A percentile compares a stretch with the other conserved stretches of the same genome.
phyloP scores from a whole-genome alignment of 2,888 invertebrate genomes.

The Pandemis cinnamomeana region DNA sequence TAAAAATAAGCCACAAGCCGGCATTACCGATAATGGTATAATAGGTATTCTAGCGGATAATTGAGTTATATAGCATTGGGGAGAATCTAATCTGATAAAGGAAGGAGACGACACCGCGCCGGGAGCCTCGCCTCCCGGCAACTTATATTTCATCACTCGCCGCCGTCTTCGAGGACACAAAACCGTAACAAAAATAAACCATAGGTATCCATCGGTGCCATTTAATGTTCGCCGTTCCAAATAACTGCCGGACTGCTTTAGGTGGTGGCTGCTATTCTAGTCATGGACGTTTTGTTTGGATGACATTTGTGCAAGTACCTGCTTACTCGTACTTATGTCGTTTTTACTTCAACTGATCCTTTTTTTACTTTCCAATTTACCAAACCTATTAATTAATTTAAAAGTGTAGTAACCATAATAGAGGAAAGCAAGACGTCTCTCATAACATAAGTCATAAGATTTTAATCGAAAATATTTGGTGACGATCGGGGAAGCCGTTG shows the following conservation, averaged over 20 bases:
- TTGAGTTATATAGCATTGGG: conserved; percentile 4
- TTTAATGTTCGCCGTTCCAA: conserved; percentile 15
- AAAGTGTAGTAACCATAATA: too few relatives aligned
- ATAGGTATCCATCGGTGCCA: conserved; percentile 22
- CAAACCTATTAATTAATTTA: too few relatives aligned
- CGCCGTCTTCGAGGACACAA: conserved; percentile 23
- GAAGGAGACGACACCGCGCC: conserved; percentile 5
- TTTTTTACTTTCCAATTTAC: background rate
- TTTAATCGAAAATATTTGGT: too few relatives aligned
- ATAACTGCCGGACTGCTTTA: conserved; percentile 15
- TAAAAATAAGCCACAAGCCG: background rate
- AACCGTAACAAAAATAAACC: conserved; percentile 27
- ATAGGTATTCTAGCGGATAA: background rate
- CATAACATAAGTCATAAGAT: too few relatives aligned
- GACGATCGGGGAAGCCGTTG: too few relatives aligned
- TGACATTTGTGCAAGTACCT: background rate
- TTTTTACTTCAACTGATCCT: background rate
- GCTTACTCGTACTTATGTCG: background rate
- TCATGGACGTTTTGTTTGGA: conserved; percentile 2
- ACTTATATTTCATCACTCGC: conserved; percentile 5
- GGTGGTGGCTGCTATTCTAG: conserved; percentile 13
- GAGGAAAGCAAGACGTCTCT: too few relatives aligned
- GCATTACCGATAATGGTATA: background rate
- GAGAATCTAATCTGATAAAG: conserved; percentile 45
- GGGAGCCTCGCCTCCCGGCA: conserved; percentile 12